Conservation (phyloP, 2,888 invertebrate genomes). For the Melangyna quadrimaculata region DNA sequence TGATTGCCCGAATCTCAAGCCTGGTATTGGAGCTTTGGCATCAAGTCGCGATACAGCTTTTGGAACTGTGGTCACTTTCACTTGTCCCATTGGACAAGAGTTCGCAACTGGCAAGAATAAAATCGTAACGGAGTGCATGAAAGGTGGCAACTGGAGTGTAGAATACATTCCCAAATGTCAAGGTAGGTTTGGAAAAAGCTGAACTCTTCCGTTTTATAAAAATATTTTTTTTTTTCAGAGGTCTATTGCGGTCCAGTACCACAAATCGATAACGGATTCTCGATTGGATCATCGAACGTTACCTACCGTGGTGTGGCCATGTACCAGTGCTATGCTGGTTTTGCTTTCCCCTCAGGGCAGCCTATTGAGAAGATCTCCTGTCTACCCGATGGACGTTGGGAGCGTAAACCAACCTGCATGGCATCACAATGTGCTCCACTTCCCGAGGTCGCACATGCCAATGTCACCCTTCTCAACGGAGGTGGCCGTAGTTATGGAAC, state of each 20-base stretch:
- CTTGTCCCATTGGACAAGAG: slow-evolving; percentile 96
- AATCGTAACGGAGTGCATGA: slow-evolving; percentile 92
- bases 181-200: slow-evolving; percentile 82
- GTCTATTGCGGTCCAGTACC: slow-evolving; percentile 98
- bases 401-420: slow-evolving; percentile 93
- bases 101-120: slow-evolving; percentile 94
- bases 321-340: slow-evolving; percentile 98
- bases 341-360: slow-evolving; percentile 93
- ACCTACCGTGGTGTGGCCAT: slow-evolving; percentile 96
- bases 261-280: slow-evolving; percentile 98
- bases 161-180: slow-evolving; percentile 96
- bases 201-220: not conserved
- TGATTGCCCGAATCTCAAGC: slow-evolving; percentile 92
- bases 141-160: slow-evolving; percentile 95
- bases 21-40: slow-evolving; percentile 93
- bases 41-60: slow-evolving; percentile 96
- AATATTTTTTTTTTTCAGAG: slow-evolving; percentile 81
- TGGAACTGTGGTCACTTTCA: slow-evolving; percentile 93
- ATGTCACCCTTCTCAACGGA: slow-evolving; percentile 92
- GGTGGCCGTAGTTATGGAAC: slow-evolving; percentile 96
- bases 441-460: slow-evolving; percentile 93
- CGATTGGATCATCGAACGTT: slow-evolving; percentile 96
- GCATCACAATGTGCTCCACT: slow-evolving; percentile 95
- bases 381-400: slow-evolving; percentile 94
- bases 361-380: slow-evolving; percentile 95